Conservation (phyloP, 2,888 invertebrate genomes). For the Parnassius apollo region DNA sequence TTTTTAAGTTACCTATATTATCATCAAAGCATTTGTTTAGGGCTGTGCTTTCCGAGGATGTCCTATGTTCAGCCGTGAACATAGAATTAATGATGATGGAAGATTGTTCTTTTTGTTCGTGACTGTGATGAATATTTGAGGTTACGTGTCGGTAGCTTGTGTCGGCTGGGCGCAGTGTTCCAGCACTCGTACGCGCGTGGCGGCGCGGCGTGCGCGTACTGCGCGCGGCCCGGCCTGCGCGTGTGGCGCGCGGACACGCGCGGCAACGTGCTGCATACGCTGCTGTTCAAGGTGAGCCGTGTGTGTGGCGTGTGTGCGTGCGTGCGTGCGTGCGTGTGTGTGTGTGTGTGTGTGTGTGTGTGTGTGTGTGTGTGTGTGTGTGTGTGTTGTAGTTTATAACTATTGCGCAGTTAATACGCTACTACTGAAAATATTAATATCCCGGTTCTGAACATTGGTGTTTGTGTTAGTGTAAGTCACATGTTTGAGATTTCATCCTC, state of each 20-base stretch:
- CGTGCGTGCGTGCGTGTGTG: neutral
- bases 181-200: conserved; percentile 77
- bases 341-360: neutral
- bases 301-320: neutral
- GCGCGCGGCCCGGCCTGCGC: conserved; percentile 90
- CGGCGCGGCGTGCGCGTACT: conserved; percentile 88
- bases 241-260: conserved; percentile 89
- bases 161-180: conserved; percentile 75
- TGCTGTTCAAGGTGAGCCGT: conserved; percentile 87
- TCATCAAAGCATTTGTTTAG: neutral
- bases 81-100: too few relatives aligned
- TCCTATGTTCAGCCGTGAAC: too few relatives aligned
- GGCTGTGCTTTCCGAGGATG: neutral
- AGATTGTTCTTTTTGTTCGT: too few relatives aligned
- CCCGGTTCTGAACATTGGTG: too few relatives aligned
- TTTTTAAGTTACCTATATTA: too few relatives aligned
- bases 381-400: neutral
- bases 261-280: conserved; percentile 91
- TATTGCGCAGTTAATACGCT: too few relatives aligned
- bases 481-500: too few relatives aligned
- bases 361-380: neutral
- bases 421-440: too few relatives aligned
- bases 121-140: too few relatives aligned
- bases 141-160: conserved; percentile 45
- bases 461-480: too few relatives aligned